Evolutionary conservation across 2,113 vertebrate species (phyloP), one percentile per base, ranked within the genome.

Genomic region (Oceanodroma tethys): DNA sequence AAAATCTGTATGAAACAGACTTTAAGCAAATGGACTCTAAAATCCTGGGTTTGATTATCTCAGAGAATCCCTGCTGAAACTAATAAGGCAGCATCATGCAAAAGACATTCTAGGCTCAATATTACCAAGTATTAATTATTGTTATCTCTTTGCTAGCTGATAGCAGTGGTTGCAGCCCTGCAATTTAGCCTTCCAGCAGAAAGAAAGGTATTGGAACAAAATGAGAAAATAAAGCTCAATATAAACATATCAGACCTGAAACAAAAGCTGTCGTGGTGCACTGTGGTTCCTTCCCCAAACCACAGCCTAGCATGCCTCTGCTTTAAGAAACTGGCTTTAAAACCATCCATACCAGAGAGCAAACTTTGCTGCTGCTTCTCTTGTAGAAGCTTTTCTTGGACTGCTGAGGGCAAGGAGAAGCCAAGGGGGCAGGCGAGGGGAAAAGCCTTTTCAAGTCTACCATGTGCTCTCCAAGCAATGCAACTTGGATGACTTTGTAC

Each of bases 101-200:
- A 93, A 62, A 95, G 63, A 45, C 16, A 60, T 87, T 90, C 21
- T 22, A 92, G 80, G 73, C 83, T 91, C 91, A 79, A 29, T 90
- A 90, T 93, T 95, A 65, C 68, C 60, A 66, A 95, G 70, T 89
- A 84, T 96, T 95, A 95, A 96, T 95, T 96, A 92, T 79, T 92
- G 75, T 95, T 97, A 92, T 89, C 83, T 86, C 75, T 95, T 52
- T n/a, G 48, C 68, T 42, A 36, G 67, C 82, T 92, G 88, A 72
- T 88, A 83, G 67, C 68, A 32, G 52, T 68, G 73, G 47, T 65
- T 89, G 56, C 67, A 95, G 90, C 87, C 73, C 90, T 96, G 87
- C 78, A 96, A 91, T 96, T 88, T 58, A 90, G 58, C 80, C 87
- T 95, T 87, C 89, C 84, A 73, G 80, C 32, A 53, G 70, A 42